phyloP scores from a whole-genome alignment of 2,113 vertebrate genomes.

The Scortum barcoo region DNA sequence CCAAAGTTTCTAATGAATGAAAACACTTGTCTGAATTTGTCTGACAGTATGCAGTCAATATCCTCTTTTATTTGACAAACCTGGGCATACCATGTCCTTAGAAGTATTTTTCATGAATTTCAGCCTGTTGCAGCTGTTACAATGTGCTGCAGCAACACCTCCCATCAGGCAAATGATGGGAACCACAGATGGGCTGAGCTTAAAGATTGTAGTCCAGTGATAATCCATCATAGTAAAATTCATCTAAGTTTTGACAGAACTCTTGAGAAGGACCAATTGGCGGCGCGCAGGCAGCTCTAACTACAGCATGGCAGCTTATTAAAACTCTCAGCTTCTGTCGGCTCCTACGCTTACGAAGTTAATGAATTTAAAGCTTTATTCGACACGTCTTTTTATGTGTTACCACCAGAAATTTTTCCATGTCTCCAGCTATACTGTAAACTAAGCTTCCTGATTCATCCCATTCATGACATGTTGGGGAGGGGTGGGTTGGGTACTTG shows the following conservation, averaged over 20 bases:
- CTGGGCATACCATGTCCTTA: constrained; percentile 29
- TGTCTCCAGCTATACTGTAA: constrained; percentile 78
- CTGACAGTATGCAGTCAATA: neutral
- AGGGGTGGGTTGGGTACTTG: constrained; percentile 63
- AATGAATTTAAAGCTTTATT: constrained; percentile 36
- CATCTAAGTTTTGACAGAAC: constrained; percentile 2
- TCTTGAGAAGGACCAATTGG: constrained; percentile 19
- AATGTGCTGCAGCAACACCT: neutral
- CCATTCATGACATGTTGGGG: constrained; percentile 71
- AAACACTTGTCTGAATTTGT: neutral
- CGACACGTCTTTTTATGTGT: constrained; percentile 56
- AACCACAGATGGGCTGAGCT: neutral
- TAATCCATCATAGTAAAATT: neutral
- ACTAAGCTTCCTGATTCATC: constrained; percentile 80
- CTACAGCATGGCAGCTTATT: neutral
- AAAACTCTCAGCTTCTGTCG: constrained; percentile 9
- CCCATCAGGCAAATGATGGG: neutral
- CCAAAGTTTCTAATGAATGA: neutral
- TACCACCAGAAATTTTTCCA: constrained; percentile 71
- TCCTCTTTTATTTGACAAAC: constrained; percentile 24
- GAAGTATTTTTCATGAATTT: constrained; percentile 7
- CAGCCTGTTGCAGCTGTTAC: neutral
- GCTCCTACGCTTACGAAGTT: constrained; percentile 15
- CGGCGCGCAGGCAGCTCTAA: neutral
- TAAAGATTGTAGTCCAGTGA: neutral